Evolutionary conservation across 2,113 vertebrate genomes (phyloP).

Genomic region (Ciconia boyciana): DNA sequence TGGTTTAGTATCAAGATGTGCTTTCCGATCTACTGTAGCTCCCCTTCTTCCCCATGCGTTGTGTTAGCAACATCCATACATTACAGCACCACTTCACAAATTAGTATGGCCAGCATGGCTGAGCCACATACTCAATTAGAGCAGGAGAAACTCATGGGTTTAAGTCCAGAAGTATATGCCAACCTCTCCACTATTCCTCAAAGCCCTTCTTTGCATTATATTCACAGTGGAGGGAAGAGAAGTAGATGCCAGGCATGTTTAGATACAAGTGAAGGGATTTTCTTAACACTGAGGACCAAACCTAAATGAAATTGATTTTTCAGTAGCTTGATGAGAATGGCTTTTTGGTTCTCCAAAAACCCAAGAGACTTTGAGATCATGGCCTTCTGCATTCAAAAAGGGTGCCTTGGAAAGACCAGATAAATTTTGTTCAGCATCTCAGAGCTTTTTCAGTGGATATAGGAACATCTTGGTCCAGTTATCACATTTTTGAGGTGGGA

Average conservation of each 20-base stretch:
- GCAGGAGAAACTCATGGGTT: neutral
- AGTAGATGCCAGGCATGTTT: neutral
- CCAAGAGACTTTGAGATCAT: neutral
- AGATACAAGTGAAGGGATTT: neutral
- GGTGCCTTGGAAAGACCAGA: neutral
- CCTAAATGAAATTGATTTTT: neutral
- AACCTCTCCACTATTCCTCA: neutral
- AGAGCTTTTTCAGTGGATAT: neutral
- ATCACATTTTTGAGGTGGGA: neutral
- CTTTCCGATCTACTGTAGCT: neutral
- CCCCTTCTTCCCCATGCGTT: neutral
- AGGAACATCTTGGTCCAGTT: neutral
- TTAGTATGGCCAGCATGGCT: neutral
- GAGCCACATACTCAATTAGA: neutral
- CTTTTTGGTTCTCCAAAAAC: conserved; percentile 5
- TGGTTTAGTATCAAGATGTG: neutral
- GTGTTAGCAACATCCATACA: neutral
- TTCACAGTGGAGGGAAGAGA: neutral
- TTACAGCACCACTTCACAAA: neutral
- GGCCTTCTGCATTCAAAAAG: neutral
- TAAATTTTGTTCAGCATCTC: neutral
- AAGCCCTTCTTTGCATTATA: neutral
- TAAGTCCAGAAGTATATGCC: neutral
- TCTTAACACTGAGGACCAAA: neutral
- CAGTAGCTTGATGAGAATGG: neutral